phyloP scores from a whole-genome alignment of 2,113 vertebrate genomes.

The Leptobrachium leishanense region DNA sequence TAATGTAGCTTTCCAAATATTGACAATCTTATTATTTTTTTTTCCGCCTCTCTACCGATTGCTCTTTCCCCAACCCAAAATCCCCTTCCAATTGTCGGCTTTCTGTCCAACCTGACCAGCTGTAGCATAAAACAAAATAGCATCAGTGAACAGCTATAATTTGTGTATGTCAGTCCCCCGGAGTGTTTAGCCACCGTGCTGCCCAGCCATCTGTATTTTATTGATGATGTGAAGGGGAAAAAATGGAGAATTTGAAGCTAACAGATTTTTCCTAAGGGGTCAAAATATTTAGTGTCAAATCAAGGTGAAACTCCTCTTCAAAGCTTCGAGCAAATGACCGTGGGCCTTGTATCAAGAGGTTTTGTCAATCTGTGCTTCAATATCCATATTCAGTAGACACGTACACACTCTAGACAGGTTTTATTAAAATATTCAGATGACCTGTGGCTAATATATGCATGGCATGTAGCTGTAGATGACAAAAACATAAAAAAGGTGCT shows the following conservation, averaged over 20 bases:
- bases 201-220: constrained; percentile 57
- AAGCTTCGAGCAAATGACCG: background rate
- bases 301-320: constrained; percentile 43
- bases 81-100: constrained; percentile 30
- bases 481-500: too few species aligned
- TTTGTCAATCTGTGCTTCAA: background rate
- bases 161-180: constrained; percentile 41
- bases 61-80: constrained; percentile 3
- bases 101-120: constrained; percentile 46
- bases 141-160: constrained; percentile 28
- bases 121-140: constrained; percentile 47
- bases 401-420: background rate
- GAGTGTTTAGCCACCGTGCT: constrained; percentile 45
- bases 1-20: constrained; percentile 35
- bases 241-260: constrained; percentile 50
- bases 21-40: constrained; percentile 31
- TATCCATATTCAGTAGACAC: background rate
- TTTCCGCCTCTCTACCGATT: background rate
- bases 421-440: background rate
- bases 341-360: background rate
- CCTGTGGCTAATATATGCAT: too few species aligned
- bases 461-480: too few species aligned
- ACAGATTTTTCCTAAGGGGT: constrained; percentile 53
- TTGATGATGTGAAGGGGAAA: constrained; percentile 47
- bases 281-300: constrained; percentile 51